Evolutionary conservation across 2,888 invertebrate genomes (phyloP), one percentile per base, ranked within the genome.

Genomic region (Mactromeris polynyma): DNA sequence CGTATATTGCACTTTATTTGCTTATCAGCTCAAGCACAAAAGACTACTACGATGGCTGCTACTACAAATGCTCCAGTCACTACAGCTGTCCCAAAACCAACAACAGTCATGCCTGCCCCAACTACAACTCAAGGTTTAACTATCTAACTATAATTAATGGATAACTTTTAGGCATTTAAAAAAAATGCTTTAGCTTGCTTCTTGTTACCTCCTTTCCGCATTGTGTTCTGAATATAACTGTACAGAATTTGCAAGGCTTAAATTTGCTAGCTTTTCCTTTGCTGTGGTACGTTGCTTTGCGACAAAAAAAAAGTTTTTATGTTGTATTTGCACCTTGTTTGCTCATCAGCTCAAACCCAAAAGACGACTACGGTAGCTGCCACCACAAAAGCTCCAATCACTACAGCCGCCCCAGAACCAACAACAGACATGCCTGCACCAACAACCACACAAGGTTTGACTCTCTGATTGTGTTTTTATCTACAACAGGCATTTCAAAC

Each of bases 391-490:
- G 58, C 42, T 7, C 26, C 83, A 26, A 51, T 40, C 2, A 78
- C 42, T 21, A 78, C 77, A 2, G 31, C 83, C 21, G 58, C 64
- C 58, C 38, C 77, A 81, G 7, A 79, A 69, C 81, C 64, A 42
- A 42, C 64, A 36, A 81, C 81, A 77, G 51, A 64, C 6, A 73
- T 73, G 36, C 33, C 81, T 42, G 64, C 58, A 51, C n/a, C 82
- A 11, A 69, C 69, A 58, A 81, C 81, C 33, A 58, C 81, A 46
- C 26, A 33, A 81, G 81, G 81, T 81, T 19, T n/a, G 81, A 54
- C 6, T 81, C 78, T 54, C 2, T 7, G 14, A n/a, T 73, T 73
- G 17, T 78, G 33, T 78, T 21, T n/a, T 58, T 58, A 58, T 58
- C 7, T 33, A 2, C 36, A 4, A 36, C 6, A n/a, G 33, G 26